Base-by-base conservation (phyloP, 1,140 invertebrate species). In the Diorhabda elongata region DNA sequence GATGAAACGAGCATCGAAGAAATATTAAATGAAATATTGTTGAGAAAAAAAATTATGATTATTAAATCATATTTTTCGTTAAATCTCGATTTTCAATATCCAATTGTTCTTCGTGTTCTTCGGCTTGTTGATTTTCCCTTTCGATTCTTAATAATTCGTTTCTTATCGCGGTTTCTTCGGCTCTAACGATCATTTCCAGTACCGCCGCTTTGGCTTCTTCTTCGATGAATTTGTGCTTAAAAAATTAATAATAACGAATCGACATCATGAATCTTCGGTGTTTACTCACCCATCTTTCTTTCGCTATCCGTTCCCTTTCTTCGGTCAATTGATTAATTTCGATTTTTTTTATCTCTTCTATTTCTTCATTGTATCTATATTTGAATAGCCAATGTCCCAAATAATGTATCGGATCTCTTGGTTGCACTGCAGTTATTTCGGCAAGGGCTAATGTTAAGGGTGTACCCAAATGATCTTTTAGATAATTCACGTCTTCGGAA, bases 321-420 rank as follows among this genome's bases (percentile, higher is more conserved):
- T 72, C 64, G 3, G 72, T 74, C 3, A 81, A 61, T 47, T 73
- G 75, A 44, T 77, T 63, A 11, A 78, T 58, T 71, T 81, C 74
- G 3, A 71, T 61, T 58, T 74, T 76, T 45, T 77, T 73, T 9
- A 75, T 44, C 42, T 75, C 69, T 43, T 77, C 75, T 5, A 76
- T 63, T 69, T 81, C 79, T 65, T 81, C 76, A 70, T 82, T 82
- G 61, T 79, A 82, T 9, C 80, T 71, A 68, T 80, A 82, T 69
- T 80, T 81, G 60, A 81, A 78, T 11, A 82, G 69, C 79, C 81
- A 82, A 69, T 81, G 79, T 3, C 74, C 80, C 11, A 82, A 66
- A 67, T 81, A 82, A 68, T 81, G 80, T 44, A 82, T 81, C 0
- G 81, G 81, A 73, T 82, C 81, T 52, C 70, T 43, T 4, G 81